Percentiles rank a stretch among this genome's conserved stretches.
phyloP scores from a whole-genome alignment of 2,113 vertebrate genomes.

The Peromyscus californicus region DNA sequence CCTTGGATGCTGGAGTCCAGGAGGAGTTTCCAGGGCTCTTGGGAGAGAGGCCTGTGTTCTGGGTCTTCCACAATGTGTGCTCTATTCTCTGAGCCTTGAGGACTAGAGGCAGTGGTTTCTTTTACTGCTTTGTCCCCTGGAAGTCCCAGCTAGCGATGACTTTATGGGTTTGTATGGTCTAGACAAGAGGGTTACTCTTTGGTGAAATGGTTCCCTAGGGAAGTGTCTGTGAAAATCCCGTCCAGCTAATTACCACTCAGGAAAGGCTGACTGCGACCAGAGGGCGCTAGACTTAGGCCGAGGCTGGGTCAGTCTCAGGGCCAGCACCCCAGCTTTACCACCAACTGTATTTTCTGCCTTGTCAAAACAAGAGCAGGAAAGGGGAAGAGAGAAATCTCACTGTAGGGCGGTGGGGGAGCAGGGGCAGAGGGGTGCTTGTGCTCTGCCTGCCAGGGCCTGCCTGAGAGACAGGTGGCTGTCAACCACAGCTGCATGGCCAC shows the following conservation, averaged over 20 bases:
- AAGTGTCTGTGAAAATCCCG: constrained; percentile 85
- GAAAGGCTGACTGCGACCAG: constrained; percentile 78
- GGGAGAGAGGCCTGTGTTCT: not conserved
- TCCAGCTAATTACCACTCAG: constrained; percentile 81
- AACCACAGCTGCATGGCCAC: not conserved
- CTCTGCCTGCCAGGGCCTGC: not conserved
- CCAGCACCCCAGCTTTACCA: constrained; percentile 72
- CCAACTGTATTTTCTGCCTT: constrained; percentile 64
- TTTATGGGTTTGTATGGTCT: constrained; percentile 86
- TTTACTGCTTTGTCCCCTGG: constrained; percentile 83
- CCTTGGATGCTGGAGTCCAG: not conserved
- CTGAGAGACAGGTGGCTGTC: not conserved
- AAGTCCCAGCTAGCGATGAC: constrained; percentile 85
- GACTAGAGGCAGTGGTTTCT: constrained; percentile 78
- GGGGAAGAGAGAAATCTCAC: constrained; percentile 3
- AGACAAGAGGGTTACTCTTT: constrained; percentile 87
- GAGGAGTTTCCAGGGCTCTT: not conserved
- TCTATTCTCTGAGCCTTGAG: constrained; percentile 71
- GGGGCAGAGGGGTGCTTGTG: not conserved
- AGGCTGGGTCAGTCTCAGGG: constrained; percentile 42
- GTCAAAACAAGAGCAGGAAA: constrained; percentile 78
- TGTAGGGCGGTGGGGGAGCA: rapidly evolving
- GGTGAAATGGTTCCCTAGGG: constrained; percentile 85
- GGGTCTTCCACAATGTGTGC: constrained; percentile 46
- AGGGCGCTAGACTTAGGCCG: constrained; percentile 47